Conservation (phyloP, 2,888 invertebrate genomes). For the Mesorhabditis belari region DNA sequence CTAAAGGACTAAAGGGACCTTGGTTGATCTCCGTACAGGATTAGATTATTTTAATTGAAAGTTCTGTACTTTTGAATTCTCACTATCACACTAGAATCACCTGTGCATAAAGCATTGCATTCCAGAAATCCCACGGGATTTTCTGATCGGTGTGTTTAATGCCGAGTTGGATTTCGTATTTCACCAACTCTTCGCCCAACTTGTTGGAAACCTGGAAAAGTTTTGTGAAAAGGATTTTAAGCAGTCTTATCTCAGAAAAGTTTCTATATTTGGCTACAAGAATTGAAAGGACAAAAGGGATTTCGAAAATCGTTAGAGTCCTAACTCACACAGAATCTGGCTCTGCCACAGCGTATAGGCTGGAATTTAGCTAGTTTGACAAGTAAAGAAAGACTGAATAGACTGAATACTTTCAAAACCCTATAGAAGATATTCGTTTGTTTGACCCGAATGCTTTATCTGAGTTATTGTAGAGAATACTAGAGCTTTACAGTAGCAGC, state of each 20-base stretch:
- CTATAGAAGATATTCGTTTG: background rate
- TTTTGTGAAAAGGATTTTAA: too few relatives aligned
- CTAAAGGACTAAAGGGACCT: too few relatives aligned
- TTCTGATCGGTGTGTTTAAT: conserved; percentile 47
- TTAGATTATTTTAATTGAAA: background rate
- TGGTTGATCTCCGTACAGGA: too few relatives aligned
- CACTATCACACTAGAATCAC: conserved; percentile 9
- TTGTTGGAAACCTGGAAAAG: conserved; percentile 19
- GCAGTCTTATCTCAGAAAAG: background rate
- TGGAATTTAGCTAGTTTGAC: background rate
- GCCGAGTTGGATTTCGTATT: conserved; percentile 40
- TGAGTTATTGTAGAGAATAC: too few relatives aligned
- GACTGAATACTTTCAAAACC: background rate
- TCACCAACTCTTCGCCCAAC: conserved; percentile 14
- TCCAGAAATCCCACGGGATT: conserved; percentile 50
- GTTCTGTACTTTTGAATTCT: background rate
- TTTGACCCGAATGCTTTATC: too few relatives aligned
- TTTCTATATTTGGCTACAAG: conserved; percentile 1
- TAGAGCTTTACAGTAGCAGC: too few relatives aligned
- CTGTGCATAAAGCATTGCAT: conserved; percentile 50
- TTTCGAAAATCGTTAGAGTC: too few relatives aligned
- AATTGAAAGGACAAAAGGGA: too few relatives aligned
- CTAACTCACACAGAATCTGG: too few relatives aligned
- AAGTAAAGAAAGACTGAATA: background rate
- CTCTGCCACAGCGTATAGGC: conserved; percentile 2